A percentile compares a stretch with the other conserved stretches of the same genome.
Evolutionary conservation across 53 echinoderm and acorn worm species (phyloP).

Genomic region (Mesocentrotus franciscanus): DNA sequence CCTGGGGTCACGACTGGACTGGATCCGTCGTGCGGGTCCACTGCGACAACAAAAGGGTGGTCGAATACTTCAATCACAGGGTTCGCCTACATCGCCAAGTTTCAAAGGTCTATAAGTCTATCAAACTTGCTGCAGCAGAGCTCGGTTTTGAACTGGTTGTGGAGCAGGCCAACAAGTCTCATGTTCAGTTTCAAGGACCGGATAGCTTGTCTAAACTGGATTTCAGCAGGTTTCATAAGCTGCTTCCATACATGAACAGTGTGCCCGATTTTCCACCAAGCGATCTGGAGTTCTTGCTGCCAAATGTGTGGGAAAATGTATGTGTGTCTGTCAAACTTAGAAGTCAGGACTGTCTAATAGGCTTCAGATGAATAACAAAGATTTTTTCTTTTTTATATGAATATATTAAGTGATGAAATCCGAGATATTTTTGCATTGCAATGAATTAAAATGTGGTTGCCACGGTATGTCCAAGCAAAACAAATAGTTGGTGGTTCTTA

Average conservation of each 20-base stretch:
- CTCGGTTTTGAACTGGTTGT: slow-evolving; percentile 41
- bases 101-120: not conserved
- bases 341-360: not conserved
- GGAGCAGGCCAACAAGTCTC: slow-evolving; percentile 53
- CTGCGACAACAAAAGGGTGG: slow-evolving; percentile 60
- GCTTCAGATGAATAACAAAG: not conserved
- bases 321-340: slow-evolving; percentile 59
- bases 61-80: slow-evolving; percentile 35
- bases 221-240: slow-evolving; percentile 34
- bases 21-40: slow-evolving; percentile 43
- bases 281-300: slow-evolving; percentile 40
- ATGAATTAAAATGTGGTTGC: not conserved
- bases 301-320: slow-evolving; percentile 49
- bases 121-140: not conserved
- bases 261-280: slow-evolving; percentile 52
- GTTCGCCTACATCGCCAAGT: not conserved
- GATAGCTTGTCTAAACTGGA: slow-evolving; percentile 61
- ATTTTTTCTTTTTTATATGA: not conserved
- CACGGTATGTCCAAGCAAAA: too few species aligned
- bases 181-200: slow-evolving; percentile 49
- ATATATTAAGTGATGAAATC: not conserved
- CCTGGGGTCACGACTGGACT: slow-evolving; percentile 57
- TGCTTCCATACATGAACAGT: slow-evolving; percentile 58
- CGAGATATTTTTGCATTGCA: not conserved
- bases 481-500: too few species aligned